Base-by-base conservation (phyloP, 2,888 invertebrate species). In the Tridacna gigas region DNA sequence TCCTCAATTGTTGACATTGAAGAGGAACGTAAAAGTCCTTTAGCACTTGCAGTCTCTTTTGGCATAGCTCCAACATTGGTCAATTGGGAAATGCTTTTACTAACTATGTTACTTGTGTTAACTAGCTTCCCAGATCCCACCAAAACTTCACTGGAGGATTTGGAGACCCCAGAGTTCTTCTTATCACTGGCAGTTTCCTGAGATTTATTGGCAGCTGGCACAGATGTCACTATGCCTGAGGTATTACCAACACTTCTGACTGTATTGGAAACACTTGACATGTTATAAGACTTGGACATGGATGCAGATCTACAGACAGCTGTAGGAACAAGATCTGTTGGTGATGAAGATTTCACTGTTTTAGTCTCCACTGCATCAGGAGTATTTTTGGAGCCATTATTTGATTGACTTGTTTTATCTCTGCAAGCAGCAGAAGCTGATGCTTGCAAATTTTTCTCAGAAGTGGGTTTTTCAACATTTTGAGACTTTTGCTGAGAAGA, bases 1-100 rank as follows among this genome's bases (percentile, higher is more conserved):
- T 88, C 86, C 45, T 88, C 86, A 51, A 88, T 79, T 12, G 77
- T 77, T 61, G 88, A 85, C 88, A 88, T 88, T 20, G 88, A 88
- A n/a, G 84, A 65, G 56, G 88, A 86, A 65, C 86, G 80, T 22
- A 75, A 61, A 18, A 88, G 22, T 26, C 83, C 80, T 71, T 71
- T 71, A 67, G 67, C 66, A 69, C 60, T 77, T 26, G 74, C 28
- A 60, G 79, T 76, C 37, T 80, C 77, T 67, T 79, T 80, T 25
- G 61, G 28, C 18, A 84, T 79, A 45, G 77, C 74, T 22, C 84
- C 82, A 66, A 79, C 79, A 60, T 77, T 60, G 56, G 87, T 83
- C 83, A 87, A 79, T 56, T 85, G 81, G 13, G 87, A 83, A 56
- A 85, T 69, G 74, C 85, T 87, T 71, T 83, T 84, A 77, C 79